Conservation (phyloP, 2,797 vertebrate genomes). For the Typhlichthys eigenmanni region DNA sequence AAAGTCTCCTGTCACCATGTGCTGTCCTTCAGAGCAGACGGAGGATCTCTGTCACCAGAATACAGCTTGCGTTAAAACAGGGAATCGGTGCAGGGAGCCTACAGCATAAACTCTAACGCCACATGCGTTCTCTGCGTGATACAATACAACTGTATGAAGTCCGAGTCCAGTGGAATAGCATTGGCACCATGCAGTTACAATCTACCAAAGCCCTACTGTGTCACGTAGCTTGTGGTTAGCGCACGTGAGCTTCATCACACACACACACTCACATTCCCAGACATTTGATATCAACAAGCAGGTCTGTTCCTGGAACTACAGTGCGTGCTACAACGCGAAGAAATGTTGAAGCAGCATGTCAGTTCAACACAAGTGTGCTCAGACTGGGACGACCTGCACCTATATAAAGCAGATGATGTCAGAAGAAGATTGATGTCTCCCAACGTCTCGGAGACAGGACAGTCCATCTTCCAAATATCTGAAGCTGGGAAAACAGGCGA, state of each 20-base stretch:
- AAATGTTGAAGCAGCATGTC: conserved; percentile 24
- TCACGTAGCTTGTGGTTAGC: no score
- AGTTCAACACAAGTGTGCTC: conserved; percentile 41
- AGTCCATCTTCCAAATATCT: conserved; percentile 17
- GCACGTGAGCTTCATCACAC: background rate
- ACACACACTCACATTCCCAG: background rate
- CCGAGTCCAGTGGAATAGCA: no score
- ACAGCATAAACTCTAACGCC: no score
- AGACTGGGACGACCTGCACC: conserved; percentile 25
- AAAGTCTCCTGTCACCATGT: no score
- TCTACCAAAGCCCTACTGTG: no score
- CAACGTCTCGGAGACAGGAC: conserved; percentile 18
- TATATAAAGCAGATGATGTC: conserved; percentile 28
- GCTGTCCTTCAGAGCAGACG: no score
- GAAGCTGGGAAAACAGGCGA: conserved; percentile 4
- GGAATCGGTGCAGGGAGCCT: no score
- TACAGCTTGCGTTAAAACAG: no score
- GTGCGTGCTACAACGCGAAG: conserved; percentile 18
- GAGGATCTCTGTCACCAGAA: no score
- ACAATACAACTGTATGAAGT: no score
- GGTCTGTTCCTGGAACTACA: conserved; percentile 26
- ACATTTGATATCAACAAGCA: conserved; percentile 9
- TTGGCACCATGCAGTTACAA: no score
- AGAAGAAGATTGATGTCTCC: conserved; percentile 28
- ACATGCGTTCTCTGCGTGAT: background rate